Base-by-base conservation (phyloP, 2,113 vertebrate species). In the Uropsilus gracilis region DNA sequence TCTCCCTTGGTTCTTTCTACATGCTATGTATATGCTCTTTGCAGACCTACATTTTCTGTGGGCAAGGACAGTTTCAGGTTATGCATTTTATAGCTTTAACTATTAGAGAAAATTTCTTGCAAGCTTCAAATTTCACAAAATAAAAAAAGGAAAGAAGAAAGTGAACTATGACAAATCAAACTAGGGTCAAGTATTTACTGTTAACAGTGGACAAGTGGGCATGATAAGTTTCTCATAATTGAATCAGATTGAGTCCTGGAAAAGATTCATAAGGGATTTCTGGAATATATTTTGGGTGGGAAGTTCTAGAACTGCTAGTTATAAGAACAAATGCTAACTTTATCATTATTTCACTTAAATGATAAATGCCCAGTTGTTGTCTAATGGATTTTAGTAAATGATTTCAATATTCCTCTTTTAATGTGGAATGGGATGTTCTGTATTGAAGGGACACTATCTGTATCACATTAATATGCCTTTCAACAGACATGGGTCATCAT, bases 321-420 rank as follows among this genome's bases (percentile, higher is more conserved):
- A 48, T 61, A 5, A 72, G 32, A 10, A 85, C 77, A 94, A 55
- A 78, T 89, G 14, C 2, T 82, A 53, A 72, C 24, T 71, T 69
- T 12, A 87, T 39, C 71, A 85, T 20, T 82, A 34, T 95, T 86
- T 17, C 6, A 26, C 2, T 63, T 73, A 2, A 44, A 78, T 42
- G 39, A 64, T 13, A 82, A 92, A 61, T 72, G 76, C 16, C 4
- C 16, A 80, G 34, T 53, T 90, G 24, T 72, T 90, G 39, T 10
- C 32, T 0, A 91, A 20, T 89, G 10, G 66, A 72, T 93, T 86
- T 86, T 46, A 93, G 84, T 24, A 85, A 91, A 37, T 69, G 20
- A 18, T 82, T 86, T 96, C 48, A 12, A 71, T 66, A 53, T 76
- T 90, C 13, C 37, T 84, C n/a, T 75, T 94, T 53, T 83, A 92